Evolutionary conservation across 1,140 invertebrate genomes (phyloP).

Genomic region (Bombus picipes): DNA sequence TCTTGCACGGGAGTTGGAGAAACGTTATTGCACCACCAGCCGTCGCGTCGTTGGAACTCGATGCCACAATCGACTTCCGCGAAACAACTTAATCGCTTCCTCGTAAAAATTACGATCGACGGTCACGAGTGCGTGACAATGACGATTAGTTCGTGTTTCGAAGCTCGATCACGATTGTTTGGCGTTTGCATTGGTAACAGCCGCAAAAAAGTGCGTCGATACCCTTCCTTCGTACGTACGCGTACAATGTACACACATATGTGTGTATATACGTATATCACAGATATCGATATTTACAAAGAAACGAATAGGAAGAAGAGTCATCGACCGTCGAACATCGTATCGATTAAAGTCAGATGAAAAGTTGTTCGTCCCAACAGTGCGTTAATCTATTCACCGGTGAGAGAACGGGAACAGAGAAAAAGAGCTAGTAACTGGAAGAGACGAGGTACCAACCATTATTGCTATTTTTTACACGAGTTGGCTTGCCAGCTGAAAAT

Average conservation of each 20-base stretch:
- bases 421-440: conserved; percentile 6
- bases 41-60: not conserved
- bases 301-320: too few relatives aligned
- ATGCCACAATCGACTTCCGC: conserved; percentile 24
- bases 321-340: not conserved
- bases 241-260: too few relatives aligned
- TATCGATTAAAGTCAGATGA: not conserved
- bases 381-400: not conserved
- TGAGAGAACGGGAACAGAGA: too few relatives aligned
- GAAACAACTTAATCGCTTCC: conserved; percentile 65
- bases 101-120: conserved; percentile 66
- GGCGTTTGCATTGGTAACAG: too few relatives aligned
- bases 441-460: conserved; percentile 64
- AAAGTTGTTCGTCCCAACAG: not conserved
- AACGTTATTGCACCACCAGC: not conserved
- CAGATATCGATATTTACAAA: too few relatives aligned
- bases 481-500: conserved; percentile 59
- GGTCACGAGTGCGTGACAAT: conserved; percentile 64
- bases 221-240: too few relatives aligned
- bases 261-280: too few relatives aligned
- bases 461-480: conserved; percentile 63
- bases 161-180: conserved; percentile 46
- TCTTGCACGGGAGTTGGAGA: not conserved
- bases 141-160: conserved; percentile 62
- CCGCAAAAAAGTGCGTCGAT: too few relatives aligned